Percentiles rank a stretch among this genome's conserved stretches.
Evolutionary conservation across 2,797 vertebrate species (phyloP).

Genomic region (Enteromius mattozi): DNA sequence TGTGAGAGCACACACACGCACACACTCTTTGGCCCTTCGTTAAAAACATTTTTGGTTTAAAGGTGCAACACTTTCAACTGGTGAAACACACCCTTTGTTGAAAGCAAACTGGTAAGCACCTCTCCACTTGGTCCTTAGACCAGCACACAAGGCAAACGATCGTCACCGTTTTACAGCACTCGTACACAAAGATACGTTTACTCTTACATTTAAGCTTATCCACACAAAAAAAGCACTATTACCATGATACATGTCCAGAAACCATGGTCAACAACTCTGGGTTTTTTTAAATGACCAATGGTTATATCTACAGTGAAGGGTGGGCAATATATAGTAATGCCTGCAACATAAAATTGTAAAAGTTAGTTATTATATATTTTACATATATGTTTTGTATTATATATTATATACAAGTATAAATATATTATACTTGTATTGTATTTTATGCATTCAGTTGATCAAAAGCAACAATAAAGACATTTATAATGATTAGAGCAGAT

Average conservation of each 20-base stretch:
- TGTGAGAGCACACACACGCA: conserved; percentile 27
- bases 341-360: neutral
- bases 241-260: neutral
- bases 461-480: neutral
- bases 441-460: too few relatives aligned
- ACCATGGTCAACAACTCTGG: neutral
- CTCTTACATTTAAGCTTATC: neutral
- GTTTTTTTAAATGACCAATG: neutral
- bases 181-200: conserved; percentile 13
- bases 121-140: conserved; percentile 41
- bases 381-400: too few relatives aligned
- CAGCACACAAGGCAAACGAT: conserved; percentile 18
- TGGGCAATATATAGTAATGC: neutral
- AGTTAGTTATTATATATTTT: too few relatives aligned
- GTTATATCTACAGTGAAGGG: neutral
- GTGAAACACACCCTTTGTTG: conserved; percentile 50
- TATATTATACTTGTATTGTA: too few relatives aligned
- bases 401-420: too few relatives aligned
- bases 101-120: conserved; percentile 40
- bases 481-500: neutral
- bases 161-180: neutral
- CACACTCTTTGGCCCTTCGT: conserved; percentile 46
- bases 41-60: conserved; percentile 49
- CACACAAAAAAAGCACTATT: neutral
- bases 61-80: conserved; percentile 41